Evolutionary conservation across 2,113 vertebrate species (phyloP).

Genomic region (Notothenia rossii): DNA sequence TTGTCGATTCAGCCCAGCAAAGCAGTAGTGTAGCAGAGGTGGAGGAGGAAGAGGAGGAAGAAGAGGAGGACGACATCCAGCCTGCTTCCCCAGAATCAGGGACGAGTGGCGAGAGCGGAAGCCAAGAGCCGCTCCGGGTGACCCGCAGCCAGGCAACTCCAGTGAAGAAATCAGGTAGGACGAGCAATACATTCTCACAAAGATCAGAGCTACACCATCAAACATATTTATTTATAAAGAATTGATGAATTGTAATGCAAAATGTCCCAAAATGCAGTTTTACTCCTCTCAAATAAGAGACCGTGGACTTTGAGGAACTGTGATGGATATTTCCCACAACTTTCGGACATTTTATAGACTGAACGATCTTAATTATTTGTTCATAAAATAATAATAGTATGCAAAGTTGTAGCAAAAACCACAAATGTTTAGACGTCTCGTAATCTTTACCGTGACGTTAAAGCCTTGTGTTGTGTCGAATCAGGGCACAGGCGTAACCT

Average conservation of each 20-base stretch:
- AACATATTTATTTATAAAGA: too few relatives aligned
- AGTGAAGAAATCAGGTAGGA: conserved; percentile 82
- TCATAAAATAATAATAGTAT: too few relatives aligned
- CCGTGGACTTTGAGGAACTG: too few relatives aligned
- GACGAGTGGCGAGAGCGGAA: conserved; percentile 80
- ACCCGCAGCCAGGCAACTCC: conserved; percentile 86
- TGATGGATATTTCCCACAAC: too few relatives aligned
- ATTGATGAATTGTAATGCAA: too few relatives aligned
- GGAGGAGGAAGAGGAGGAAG: conserved; percentile 80
- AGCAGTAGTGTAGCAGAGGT: conserved; percentile 80
- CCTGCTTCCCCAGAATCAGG: conserved; percentile 88
- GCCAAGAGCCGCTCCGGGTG: conserved; percentile 80
- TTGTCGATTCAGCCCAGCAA: conserved; percentile 83
- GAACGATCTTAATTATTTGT: too few relatives aligned
- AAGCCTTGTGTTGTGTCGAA: conserved; percentile 7
- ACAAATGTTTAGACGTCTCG: too few relatives aligned
- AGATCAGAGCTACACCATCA: neutral
- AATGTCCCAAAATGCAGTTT: too few relatives aligned
- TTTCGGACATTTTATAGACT: too few relatives aligned
- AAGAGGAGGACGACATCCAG: conserved; percentile 87
- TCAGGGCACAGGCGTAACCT: conserved; percentile 77
- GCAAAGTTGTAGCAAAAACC: too few relatives aligned
- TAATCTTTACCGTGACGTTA: too few relatives aligned
- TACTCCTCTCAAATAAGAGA: too few relatives aligned
- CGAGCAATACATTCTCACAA: neutral